These are phyloP conservation scores for Salmo trutta DNA, from an alignment of 2,797 vertebrate species.

Conservation along the genomic window DNA sequence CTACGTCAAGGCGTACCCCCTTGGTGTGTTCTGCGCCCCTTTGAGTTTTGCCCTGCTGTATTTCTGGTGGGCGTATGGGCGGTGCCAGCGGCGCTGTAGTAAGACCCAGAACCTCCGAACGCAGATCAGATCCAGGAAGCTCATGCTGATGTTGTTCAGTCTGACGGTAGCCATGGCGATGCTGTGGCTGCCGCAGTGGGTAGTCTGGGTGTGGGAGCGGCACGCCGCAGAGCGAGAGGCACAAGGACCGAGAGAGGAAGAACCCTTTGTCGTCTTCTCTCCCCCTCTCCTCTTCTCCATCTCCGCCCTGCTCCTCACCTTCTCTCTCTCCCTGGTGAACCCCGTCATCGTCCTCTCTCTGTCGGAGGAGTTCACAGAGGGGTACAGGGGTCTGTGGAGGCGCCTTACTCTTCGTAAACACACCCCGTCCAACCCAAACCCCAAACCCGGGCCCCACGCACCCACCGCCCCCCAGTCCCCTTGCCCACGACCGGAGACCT, in stretches of 20 bases:
- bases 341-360: conserved; percentile 86
- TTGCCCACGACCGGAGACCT: conserved; percentile 75
- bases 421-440: conserved; percentile 63
- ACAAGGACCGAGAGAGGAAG: conserved; percentile 39
- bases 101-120: conserved; percentile 85
- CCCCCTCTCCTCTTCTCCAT: conserved; percentile 80
- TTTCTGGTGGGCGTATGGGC: conserved; percentile 84
- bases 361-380: conserved; percentile 87
- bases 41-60: conserved; percentile 80
- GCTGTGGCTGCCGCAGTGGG: conserved; percentile 89
- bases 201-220: conserved; percentile 85
- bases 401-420: conserved; percentile 79
- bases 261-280: conserved; percentile 46
- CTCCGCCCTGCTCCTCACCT: conserved; percentile 82
- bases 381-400: conserved; percentile 84
- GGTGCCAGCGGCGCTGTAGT: conserved; percentile 79
- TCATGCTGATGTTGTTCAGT: conserved; percentile 85
- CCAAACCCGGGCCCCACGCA: conserved; percentile 74
- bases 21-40: conserved; percentile 81
- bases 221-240: conserved; percentile 65
- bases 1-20: conserved; percentile 84
- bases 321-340: conserved; percentile 84
- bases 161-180: conserved; percentile 77
- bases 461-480: conserved; percentile 74
- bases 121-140: conserved; percentile 83